Evolutionary conservation across 2,113 vertebrate species (phyloP), one percentile per base, ranked within the genome.

Genomic region (Gracilinanus agilis): DNA sequence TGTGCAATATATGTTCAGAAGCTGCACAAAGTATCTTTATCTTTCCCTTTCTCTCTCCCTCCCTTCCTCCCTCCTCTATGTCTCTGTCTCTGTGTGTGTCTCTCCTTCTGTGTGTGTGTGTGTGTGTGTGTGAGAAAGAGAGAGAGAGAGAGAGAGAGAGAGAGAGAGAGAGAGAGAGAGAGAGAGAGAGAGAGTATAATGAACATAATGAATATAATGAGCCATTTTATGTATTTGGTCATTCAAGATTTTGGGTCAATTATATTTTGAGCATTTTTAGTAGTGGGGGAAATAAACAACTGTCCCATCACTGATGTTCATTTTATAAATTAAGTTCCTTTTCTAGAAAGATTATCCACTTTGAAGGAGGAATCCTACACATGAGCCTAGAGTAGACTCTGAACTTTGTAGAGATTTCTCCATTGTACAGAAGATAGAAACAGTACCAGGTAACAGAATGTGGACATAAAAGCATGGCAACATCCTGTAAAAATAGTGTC

Each of bases 381-480:
- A 34, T 34, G 11, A 34, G 1, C 27, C 29, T 34, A 49, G 49
- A 49, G 49, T 49, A 29, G 27, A 61, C 58, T 29, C 27, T 61
- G 9, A 11, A 29, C 61, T 67, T 67, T 67, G 3, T 34, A 67
- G 27, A 67, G 34, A 67, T 67, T 34, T 67, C 49, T 49, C 49
- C 67, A 40, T 40, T 40, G 7, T 83, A 40, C 25, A 24, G 95
- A 95, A 95, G 49, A 49, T 94, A 92, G 53, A 6, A 91, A 23
- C 24, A 58, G 93, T 44, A 27, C 34, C 58, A 88, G 40, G 88
- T 24, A 54, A 90, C 91, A 94, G 19, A 89, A 92, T 11, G 54
- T 12, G 93, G 8, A 88, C 29, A 10, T 24, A 90, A 96, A 89
- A 34, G 24, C 90, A 95, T 67, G 55, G 40, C 92, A 96, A 56